Evolutionary conservation across 2,888 invertebrate species (phyloP), one percentile per base, ranked within the genome.

Genomic region (Tenthredo scrophulariae): DNA sequence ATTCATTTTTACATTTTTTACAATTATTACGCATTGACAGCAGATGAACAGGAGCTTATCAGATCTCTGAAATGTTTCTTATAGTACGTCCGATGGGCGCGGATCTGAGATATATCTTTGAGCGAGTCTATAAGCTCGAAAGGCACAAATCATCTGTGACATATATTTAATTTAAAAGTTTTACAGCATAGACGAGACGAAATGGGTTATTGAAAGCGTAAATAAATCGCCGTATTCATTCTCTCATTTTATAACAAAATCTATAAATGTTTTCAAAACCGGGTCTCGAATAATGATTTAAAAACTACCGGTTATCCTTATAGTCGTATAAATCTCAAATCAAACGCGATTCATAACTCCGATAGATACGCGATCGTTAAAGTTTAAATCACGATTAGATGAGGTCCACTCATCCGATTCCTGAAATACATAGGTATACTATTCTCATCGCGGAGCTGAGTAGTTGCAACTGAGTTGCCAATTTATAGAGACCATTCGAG

Each of bases 161-260:
- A 46, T 46, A 58, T n/a, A 58, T 58, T 58, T 58, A 58, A 58
- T 58, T 58, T 58, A 58, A 58, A 58, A 58, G 2, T 58, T 58
- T 58, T 58, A n/a, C 6, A 58, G 6, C 58, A 43, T 0, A 43
- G 46, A n/a, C 1, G 10, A 58, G 58, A 22, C 7, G n/a, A 58
- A 22, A 58, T 22, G 58, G 46, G 58, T 58, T 58, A 37, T 37
- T 22, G 58, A 22, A 58, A 58, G 22, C 9, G 58, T 58, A 58
- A n/a, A 58, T 58, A 58, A 58, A 58, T 18, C 6, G 9, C 58
- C 58, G n/a, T 9, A n/a, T 58, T 18, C 58, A 9, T 58, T 58
- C 6, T 58, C 7, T 18, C 7, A 22, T 22, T 58, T 22, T 58
- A n/a, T 22, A 58, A 58, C n/a, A 58, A 7, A 58, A 58, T 58